These are phyloP conservation scores for Lypha dubia DNA, from an alignment of 2,888 invertebrate species.

Conservation along the genomic window DNA sequence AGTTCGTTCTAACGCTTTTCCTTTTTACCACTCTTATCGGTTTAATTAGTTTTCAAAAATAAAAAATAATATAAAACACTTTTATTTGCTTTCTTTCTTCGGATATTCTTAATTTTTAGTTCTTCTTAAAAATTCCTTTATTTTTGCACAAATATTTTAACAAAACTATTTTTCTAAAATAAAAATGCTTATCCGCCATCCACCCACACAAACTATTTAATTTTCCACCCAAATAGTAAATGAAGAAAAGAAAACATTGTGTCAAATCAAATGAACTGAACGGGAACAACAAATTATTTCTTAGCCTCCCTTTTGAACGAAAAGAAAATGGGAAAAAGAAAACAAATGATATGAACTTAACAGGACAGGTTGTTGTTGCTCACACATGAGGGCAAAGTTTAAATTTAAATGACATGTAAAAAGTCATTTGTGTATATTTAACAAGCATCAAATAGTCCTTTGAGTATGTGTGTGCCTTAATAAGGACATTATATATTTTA, in stretches of 20 bases:
- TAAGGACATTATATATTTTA: slow-evolving; percentile 28
- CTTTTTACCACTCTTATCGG: slow-evolving; percentile 74
- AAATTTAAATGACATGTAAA: slow-evolving; percentile 68
- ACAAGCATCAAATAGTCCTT: slow-evolving; percentile 14
- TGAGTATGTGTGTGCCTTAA: slow-evolving; percentile 17
- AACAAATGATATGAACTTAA: slow-evolving; percentile 33
- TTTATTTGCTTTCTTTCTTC: slow-evolving; percentile 70
- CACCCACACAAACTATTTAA: slow-evolving; percentile 27
- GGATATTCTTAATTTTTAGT: slow-evolving; percentile 9
- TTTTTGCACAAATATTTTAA: slow-evolving; percentile 44
- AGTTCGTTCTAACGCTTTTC: slow-evolving; percentile 52
- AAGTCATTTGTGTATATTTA: slow-evolving; percentile 50
- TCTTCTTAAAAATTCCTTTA: neutral
- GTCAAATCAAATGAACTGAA: slow-evolving; percentile 59
- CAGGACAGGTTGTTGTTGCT: slow-evolving; percentile 28
- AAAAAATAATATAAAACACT: slow-evolving; percentile 53
- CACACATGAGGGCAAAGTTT: slow-evolving; percentile 55
- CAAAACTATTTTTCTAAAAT: slow-evolving; percentile 37
- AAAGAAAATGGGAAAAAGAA: neutral
- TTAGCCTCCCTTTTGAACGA: neutral
- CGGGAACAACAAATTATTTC: slow-evolving; percentile 51
- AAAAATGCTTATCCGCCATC: slow-evolving; percentile 32
- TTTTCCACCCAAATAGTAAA: neutral
- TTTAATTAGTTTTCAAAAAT: slow-evolving; percentile 75
- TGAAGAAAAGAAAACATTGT: slow-evolving; percentile 33